Conservation (phyloP, 2,113 vertebrate genomes). For the Lagenorhynchus albirostris region DNA sequence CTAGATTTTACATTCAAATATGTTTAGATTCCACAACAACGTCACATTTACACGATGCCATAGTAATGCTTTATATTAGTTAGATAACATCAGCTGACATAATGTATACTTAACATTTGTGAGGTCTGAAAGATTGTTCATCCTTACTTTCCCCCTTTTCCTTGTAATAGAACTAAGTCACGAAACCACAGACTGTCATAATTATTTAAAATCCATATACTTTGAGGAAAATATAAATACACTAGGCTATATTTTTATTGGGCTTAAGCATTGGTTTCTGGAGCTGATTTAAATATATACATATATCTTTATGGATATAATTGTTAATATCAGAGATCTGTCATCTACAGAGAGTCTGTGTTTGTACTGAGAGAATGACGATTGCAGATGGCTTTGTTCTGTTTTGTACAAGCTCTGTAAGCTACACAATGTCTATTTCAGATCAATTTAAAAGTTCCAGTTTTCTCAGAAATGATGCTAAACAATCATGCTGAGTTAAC, state of each 20-base stretch:
- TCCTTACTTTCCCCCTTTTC: neutral
- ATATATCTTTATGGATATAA: neutral
- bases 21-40: neutral
- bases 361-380: slow-evolving; percentile 25
- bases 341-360: neutral
- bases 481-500: neutral
- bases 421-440: neutral
- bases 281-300: neutral
- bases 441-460: slow-evolving; percentile 44
- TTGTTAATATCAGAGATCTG: neutral
- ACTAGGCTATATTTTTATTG: neutral
- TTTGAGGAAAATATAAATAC: neutral
- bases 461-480: slow-evolving; percentile 24
- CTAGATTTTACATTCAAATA: neutral
- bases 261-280: neutral
- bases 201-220: neutral
- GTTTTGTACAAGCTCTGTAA: slow-evolving; percentile 43
- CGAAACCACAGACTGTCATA: neutral
- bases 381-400: slow-evolving; percentile 59
- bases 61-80: neutral
- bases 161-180: neutral
- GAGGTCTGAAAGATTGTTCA: neutral
- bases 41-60: too few relatives aligned
- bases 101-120: neutral
- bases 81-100: neutral